Evolutionary conservation across 1,140 invertebrate species (phyloP).

Genomic region (Lasioglossum albipes): DNA sequence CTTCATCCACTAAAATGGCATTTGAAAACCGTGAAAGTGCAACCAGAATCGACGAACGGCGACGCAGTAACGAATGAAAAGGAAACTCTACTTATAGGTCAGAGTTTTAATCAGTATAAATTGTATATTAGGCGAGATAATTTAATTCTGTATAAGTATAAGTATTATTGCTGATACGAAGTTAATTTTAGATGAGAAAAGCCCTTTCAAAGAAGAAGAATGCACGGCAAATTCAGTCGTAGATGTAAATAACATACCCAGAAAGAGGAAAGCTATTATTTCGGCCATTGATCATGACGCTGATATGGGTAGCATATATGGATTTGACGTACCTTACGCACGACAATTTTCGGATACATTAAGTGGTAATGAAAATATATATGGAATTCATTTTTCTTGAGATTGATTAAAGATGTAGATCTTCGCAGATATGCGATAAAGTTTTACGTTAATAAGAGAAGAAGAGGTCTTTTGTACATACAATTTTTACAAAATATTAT

Average conservation of each 20-base stretch:
- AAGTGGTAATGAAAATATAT: conserved; percentile 7
- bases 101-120: background rate
- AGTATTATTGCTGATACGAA: background rate
- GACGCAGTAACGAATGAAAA: too few relatives aligned
- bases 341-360: conserved; percentile 35
- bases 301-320: conserved; percentile 71
- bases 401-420: too few relatives aligned
- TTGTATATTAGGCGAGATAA: background rate
- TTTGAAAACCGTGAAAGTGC: conserved; percentile 4
- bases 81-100: too few relatives aligned
- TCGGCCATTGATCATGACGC: conserved; percentile 68
- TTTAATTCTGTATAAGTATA: background rate
- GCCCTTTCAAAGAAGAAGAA: background rate
- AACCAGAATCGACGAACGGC: background rate
- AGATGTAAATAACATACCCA: background rate
- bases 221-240: background rate
- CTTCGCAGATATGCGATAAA: too few relatives aligned
- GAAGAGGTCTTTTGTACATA: background rate
- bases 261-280: conserved; percentile 51
- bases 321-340: conserved; percentile 61
- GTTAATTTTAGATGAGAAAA: conserved; percentile 16
- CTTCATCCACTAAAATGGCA: conserved; percentile 85
- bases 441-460: too few relatives aligned
- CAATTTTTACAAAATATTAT: too few relatives aligned
- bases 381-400: too few relatives aligned